Conservation (phyloP, 2,113 vertebrate genomes). For the Indicator indicator region DNA sequence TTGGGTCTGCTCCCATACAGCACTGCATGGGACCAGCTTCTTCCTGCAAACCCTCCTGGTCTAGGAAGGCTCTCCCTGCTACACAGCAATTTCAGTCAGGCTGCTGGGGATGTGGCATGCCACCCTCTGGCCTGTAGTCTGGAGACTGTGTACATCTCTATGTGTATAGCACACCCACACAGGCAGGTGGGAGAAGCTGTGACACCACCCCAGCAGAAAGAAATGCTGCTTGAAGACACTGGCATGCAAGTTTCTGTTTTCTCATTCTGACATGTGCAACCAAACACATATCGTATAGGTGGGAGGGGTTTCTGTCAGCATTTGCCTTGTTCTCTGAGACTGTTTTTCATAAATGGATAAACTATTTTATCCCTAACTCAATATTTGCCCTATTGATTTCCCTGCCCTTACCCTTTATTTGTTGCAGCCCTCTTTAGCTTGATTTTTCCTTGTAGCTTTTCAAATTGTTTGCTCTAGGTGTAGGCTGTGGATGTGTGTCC, state of each 20-base stretch:
- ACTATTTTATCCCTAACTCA: slow-evolving; percentile 56
- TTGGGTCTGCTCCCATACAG: neutral
- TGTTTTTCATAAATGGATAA: slow-evolving; percentile 44
- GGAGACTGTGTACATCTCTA: neutral
- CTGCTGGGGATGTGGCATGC: accelerated
- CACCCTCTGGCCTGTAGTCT: neutral
- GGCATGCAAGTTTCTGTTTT: slow-evolving; percentile 49
- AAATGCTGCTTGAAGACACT: slow-evolving; percentile 4
- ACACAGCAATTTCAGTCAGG: accelerated
- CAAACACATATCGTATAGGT: slow-evolving; percentile 48
- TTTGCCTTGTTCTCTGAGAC: slow-evolving; percentile 25
- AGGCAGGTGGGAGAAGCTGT: neutral
- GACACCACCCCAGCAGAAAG: neutral
- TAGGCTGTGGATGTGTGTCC: slow-evolving; percentile 33
- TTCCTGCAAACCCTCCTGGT: neutral
- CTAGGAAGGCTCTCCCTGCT: neutral
- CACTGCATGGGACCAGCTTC: accelerated
- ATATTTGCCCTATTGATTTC: slow-evolving; percentile 67
- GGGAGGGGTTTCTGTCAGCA: slow-evolving; percentile 33
- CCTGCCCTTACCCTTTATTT: slow-evolving; percentile 31
- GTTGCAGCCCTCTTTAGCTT: slow-evolving; percentile 17
- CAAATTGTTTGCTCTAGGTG: slow-evolving; percentile 72
- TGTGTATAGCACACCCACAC: neutral
- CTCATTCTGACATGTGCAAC: neutral
- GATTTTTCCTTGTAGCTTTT: slow-evolving; percentile 41